A percentile compares a stretch with the other conserved stretches of the same genome.
Conservation (phyloP, 1,140 invertebrate genomes). For the Euborellia annulipes region DNA sequence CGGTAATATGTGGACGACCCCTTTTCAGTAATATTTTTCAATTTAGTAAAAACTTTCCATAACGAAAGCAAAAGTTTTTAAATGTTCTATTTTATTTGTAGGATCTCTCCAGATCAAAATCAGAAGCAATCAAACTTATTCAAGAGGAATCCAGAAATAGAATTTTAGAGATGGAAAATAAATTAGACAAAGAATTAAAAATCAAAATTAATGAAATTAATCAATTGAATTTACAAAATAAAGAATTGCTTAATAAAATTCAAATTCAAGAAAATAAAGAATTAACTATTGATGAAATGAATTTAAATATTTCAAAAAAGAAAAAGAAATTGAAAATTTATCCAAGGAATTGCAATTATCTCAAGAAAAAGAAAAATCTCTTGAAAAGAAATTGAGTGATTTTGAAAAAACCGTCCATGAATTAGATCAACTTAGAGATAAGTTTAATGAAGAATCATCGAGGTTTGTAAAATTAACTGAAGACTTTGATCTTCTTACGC, state of each 20-base stretch:
- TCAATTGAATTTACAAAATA: slow-evolving; percentile 24
- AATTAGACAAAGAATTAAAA: slow-evolving; percentile 29
- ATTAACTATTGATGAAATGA: too few relatives aligned
- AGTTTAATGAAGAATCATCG: background rate
- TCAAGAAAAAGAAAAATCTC: background rate
- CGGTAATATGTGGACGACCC: too few relatives aligned
- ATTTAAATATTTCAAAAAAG: background rate
- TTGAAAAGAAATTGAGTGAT: slow-evolving; percentile 3
- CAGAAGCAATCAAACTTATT: slow-evolving; percentile 27
- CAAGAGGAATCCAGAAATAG: slow-evolving; percentile 23
- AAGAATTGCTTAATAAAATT: slow-evolving; percentile 23
- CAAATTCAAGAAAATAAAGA: slow-evolving; percentile 13
- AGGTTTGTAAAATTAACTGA: background rate
- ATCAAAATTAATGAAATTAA: slow-evolving; percentile 30
- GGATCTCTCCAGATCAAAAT: slow-evolving; percentile 30
- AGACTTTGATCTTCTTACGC: background rate
- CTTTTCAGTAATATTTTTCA: too few relatives aligned
- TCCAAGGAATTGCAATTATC: too few relatives aligned
- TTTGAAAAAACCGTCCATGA: slow-evolving; percentile 2
- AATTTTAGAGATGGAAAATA: slow-evolving; percentile 15
- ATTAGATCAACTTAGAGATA: background rate
- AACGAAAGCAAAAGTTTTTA: too few relatives aligned
- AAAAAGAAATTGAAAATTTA: background rate
- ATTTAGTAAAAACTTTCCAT: too few relatives aligned
- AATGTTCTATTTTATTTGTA: slow-evolving; percentile 18